Conservation (phyloP, 2,797 vertebrate species). For the Alfaro cultratus region DNA sequence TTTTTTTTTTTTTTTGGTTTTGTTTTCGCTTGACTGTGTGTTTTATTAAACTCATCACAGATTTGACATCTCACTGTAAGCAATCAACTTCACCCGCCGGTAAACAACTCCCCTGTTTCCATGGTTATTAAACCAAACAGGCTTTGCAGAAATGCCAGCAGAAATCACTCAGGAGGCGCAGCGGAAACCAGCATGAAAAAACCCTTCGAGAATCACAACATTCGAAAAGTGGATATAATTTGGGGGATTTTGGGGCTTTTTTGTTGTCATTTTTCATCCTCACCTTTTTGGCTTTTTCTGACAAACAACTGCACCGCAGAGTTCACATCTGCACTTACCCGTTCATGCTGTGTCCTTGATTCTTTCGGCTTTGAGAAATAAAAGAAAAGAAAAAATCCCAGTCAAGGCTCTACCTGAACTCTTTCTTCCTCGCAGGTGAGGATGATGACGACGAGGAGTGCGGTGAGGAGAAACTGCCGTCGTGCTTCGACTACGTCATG, state of each 20-base stretch:
- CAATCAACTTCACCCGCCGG: not conserved
- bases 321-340: not conserved
- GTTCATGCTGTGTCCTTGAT: not conserved
- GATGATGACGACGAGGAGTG: constrained; percentile 97
- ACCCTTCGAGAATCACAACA: not conserved
- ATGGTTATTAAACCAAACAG: not conserved
- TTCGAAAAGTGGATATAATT: no score
- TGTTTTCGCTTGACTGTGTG: not conserved
- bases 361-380: not conserved
- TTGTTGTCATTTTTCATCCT: not conserved
- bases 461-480: constrained; percentile 97
- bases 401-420: not conserved
- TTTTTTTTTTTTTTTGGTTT: not conserved
- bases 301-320: not conserved
- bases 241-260: no score
- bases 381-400: not conserved
- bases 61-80: not conserved
- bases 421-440: constrained; percentile 82
- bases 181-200: not conserved
- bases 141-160: not conserved
- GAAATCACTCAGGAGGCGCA: not conserved
- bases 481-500: constrained; percentile 99
- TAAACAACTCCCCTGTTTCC: not conserved
- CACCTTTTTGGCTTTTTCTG: not conserved
- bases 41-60: not conserved